Evolutionary conservation across 2,797 vertebrate genomes (phyloP).

Genomic region (Amblyopsis hoosieri): DNA sequence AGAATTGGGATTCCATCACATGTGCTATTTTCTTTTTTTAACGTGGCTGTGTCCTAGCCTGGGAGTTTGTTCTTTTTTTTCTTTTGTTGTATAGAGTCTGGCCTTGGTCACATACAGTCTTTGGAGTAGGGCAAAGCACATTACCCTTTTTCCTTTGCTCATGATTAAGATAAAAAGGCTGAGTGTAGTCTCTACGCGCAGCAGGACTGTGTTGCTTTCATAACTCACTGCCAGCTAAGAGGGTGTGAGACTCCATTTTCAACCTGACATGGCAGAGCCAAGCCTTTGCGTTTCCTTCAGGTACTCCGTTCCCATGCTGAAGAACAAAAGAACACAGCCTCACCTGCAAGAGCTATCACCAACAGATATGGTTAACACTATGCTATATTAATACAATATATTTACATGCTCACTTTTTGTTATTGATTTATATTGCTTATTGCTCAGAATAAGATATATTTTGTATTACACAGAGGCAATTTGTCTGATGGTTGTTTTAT

Average conservation of each 20-base stretch:
- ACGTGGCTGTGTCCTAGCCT: no score
- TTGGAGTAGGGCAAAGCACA: no score
- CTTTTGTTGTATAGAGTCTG: background rate
- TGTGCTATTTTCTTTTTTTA: no score
- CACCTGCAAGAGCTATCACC: no score
- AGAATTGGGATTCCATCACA: conserved; percentile 4
- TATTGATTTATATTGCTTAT: no score
- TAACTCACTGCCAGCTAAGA: conserved; percentile 4
- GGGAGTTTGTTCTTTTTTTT: background rate
- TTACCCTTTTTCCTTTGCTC: background rate
- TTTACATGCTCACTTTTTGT: no score
- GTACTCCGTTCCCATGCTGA: background rate
- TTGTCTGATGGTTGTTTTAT: background rate
- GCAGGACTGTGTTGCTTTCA: background rate
- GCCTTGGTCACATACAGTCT: conserved; percentile 12
- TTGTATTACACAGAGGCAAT: no score
- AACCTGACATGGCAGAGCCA: conserved; percentile 3
- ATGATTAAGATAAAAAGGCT: conserved; percentile 7
- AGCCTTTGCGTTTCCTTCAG: conserved; percentile 7
- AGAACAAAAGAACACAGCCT: no score
- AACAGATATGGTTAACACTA: no score
- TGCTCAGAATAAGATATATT: no score
- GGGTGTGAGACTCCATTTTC: conserved; percentile 13
- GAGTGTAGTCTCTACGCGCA: background rate
- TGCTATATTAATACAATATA: no score